Base-by-base conservation (phyloP, 2,888 invertebrate genomes). In the Agrenia bidenticulata region DNA sequence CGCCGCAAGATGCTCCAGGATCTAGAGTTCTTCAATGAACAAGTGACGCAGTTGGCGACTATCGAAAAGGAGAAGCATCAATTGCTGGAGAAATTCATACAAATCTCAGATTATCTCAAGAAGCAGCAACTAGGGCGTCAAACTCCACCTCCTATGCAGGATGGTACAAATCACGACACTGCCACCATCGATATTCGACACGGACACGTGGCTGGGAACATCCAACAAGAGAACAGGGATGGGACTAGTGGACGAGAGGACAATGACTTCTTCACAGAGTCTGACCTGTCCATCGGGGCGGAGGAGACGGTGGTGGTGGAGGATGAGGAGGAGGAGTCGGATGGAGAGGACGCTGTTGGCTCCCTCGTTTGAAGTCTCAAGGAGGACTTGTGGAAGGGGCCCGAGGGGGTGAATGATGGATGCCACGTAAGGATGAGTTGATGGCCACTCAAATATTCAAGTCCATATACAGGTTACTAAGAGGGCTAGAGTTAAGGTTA, bases 1-100 rank as follows among this genome's bases (percentile, higher is more conserved):
- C 69, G 70, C 32, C 66, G 67, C 59, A 73, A 69, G 67, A 67
- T 73, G 62, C 63, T 66, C 26, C 65, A 71, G 63, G 73, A 73
- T 60, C 59, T 73, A 56, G 71, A 71, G 55, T 39, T 58, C 42
- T 71, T 73, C 61, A 71, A 73, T 62, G 61, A 64, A 41, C 67
- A 71, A 58, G 67, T 73, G 45, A 64, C 62, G 26, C 66, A 69
- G 62, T 60, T 73, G 57, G 69, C 69, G 39, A 63, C 62, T 39
- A 59, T 73, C 55, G 73, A 73, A 60, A 69, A 71, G 37, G 65
- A 65, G 39, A 71, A 73, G 49, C 67, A 71, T 55, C 62, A 62
- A 24, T 50, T 73, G 51, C 63, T 73, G 49, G 67, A 66, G 56
- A 66, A 66, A 39, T 63, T 71, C 50, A 61, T 73, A 66, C 53